phyloP scores from a whole-genome alignment of 2,113 vertebrate genomes.

The Dermatemys mawii region DNA sequence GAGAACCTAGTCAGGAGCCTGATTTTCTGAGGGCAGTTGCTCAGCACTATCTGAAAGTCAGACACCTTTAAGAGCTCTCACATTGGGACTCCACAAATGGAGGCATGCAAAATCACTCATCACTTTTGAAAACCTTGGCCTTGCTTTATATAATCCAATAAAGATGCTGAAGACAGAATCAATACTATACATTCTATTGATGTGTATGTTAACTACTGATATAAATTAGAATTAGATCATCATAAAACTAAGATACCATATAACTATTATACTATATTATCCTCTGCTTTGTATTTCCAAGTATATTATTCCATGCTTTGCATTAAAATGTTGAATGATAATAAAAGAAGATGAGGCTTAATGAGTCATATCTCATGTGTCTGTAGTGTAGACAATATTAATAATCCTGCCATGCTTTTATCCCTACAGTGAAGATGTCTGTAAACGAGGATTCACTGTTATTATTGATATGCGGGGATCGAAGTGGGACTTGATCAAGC shows the following conservation, averaged over 20 bases:
- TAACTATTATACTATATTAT: not conserved
- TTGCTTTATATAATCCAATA: not conserved
- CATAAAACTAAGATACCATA: not conserved
- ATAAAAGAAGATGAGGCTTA: not conserved
- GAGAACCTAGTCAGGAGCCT: not conserved
- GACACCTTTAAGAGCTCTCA: not conserved
- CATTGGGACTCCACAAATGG: not conserved
- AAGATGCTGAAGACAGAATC: not conserved
- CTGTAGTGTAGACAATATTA: constrained; percentile 11
- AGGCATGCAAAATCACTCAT: not conserved
- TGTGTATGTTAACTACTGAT: not conserved
- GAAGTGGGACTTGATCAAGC: constrained; percentile 99
- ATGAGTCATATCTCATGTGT: not conserved
- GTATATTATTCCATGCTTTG: not conserved
- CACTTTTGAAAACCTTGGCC: not conserved
- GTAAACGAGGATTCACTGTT: constrained; percentile 97
- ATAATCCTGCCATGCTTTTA: constrained; percentile 55
- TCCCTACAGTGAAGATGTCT: constrained; percentile 92
- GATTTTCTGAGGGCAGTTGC: not conserved
- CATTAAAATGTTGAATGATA: not conserved
- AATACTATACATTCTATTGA: not conserved
- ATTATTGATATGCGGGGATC: constrained; percentile 99
- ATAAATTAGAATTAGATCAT: not conserved
- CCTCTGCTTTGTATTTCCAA: not conserved
- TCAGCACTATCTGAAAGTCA: not conserved